These are phyloP conservation scores for Natator depressus DNA, from an alignment of 2,113 vertebrate genomes.

Conservation along the genomic window DNA sequence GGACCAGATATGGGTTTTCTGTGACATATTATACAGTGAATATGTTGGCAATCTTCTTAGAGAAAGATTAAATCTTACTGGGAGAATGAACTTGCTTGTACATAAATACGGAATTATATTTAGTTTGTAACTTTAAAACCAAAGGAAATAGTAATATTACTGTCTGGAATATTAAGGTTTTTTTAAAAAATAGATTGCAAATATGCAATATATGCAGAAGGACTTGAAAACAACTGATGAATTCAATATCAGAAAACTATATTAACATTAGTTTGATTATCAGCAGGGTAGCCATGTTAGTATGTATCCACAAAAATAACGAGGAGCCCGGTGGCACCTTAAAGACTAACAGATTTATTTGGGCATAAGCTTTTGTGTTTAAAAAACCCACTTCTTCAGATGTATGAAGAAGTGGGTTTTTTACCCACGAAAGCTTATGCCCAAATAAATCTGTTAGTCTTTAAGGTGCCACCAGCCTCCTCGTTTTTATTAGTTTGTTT, in stretches of 20 bases:
- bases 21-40: slow-evolving; percentile 89
- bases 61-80: slow-evolving; percentile 82
- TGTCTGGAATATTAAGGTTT: neutral
- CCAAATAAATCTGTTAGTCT: no score
- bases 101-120: slow-evolving; percentile 85
- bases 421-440: no score
- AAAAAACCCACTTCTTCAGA: no score
- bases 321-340: no score
- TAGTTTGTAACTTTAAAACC: slow-evolving; percentile 72
- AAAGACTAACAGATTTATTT: no score
- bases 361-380: no score
- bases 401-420: no score
- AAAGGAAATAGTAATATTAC: neutral
- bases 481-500: no score
- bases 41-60: slow-evolving; percentile 86
- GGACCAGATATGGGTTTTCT: slow-evolving; percentile 93
- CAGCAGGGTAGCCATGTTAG: no score
- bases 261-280: neutral
- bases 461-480: no score
- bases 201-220: neutral
- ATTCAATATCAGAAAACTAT: neutral
- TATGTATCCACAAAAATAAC: no score
- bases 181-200: neutral
- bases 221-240: neutral
- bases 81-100: slow-evolving; percentile 85